phyloP scores from a whole-genome alignment of 2,888 invertebrate species.

The Hoplodrina blanda region DNA sequence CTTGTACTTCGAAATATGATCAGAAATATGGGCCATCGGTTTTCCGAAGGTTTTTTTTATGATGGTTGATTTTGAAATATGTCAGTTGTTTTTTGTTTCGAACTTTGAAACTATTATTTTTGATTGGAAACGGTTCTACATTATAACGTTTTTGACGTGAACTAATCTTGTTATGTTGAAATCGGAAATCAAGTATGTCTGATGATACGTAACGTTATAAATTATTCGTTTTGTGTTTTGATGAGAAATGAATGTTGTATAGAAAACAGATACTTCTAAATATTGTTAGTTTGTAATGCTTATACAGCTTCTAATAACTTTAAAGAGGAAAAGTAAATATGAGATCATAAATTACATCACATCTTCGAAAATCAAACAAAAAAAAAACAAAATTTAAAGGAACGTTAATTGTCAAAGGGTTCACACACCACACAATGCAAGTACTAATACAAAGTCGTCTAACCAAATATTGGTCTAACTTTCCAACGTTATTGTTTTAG shows the following conservation, averaged over 20 bases:
- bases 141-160: constrained; percentile 50
- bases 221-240: constrained; percentile 9
- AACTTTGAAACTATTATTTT: constrained; percentile 51
- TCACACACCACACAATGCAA: constrained; percentile 58
- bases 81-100: constrained; percentile 49
- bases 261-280: neutral
- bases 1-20: constrained; percentile 64
- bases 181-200: constrained; percentile 43
- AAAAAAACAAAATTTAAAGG: constrained; percentile 33
- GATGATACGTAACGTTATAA: constrained; percentile 26
- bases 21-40: constrained; percentile 62
- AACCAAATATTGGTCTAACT: constrained; percentile 57
- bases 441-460: constrained; percentile 58
- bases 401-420: constrained; percentile 51
- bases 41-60: constrained; percentile 50
- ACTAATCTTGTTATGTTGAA: constrained; percentile 51
- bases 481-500: constrained; percentile 87
- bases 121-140: constrained; percentile 46
- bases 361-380: constrained; percentile 31
- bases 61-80: constrained; percentile 53
- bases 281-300: neutral
- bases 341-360: constrained; percentile 25
- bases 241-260: neutral
- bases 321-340: constrained; percentile 23
- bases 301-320: neutral